Evolutionary conservation across 2,888 invertebrate species (phyloP), one percentile per base, ranked within the genome.

Genomic region (Lithophane leautieri): DNA sequence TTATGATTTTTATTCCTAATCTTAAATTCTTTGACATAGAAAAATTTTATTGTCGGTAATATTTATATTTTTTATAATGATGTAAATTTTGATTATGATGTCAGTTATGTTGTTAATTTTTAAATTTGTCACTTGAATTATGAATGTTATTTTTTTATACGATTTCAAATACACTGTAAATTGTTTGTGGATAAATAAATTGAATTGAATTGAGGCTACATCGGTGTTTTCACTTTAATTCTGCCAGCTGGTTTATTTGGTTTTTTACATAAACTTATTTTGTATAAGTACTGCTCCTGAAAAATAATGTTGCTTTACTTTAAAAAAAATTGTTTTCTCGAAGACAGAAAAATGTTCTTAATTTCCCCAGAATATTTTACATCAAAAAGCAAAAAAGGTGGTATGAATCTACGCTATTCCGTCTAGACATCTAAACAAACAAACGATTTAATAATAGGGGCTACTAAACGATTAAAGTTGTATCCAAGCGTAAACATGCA

Each of bases 351-450:
- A 42, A 50, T 50, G 2, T 42, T 9, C 9, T 16, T 6, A 28
- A 7, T 58, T 1, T 28, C 28, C 11, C 0, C 4, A 19, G 12
- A 34, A n/a, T 19, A 34, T 34, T n/a, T 16, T 14, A 0, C 34
- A 11, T 54, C 3, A 1, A 25, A 34, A 12, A 34, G 1, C 28
- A 44, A 2, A 25, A 28, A 61, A 19, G 8, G 34, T 50, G 12
- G 0, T 40, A 6, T 47, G 11, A 22, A n/a, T 8, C 25, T 22
- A 16, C 16, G 9, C 50, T 66, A 52, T 74, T 60, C 9, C 19
- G 76, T 77, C 76, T 69, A 76, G 70, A 77, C 63, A 52, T 65
- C 34, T 9, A n/a, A 25, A 69, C 34, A 58, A 69, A 76, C 47
- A 56, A 1, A 65, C 11, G 19, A 8, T 68, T 56, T n/a, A 50